These are phyloP conservation scores for Ennomos quercinarius DNA, from an alignment of 2,888 invertebrate species.

Conservation along the genomic window DNA sequence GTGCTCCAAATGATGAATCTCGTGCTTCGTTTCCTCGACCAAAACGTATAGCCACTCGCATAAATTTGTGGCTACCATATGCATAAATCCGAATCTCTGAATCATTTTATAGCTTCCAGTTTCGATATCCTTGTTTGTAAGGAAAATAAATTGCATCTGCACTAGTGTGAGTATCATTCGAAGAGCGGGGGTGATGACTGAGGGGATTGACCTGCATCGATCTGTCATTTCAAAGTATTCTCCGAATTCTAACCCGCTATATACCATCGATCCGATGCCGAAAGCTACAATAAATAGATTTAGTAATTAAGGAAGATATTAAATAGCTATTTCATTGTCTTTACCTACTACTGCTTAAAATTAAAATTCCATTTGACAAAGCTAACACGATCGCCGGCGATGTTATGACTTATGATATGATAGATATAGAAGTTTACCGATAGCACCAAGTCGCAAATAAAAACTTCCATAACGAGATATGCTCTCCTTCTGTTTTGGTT, in stretches of 20 bases:
- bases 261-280: conserved; percentile 89
- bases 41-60: conserved; percentile 97
- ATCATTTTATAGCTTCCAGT: conserved; percentile 88
- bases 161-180: conserved; percentile 94
- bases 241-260: conserved; percentile 89
- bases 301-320: too few species aligned
- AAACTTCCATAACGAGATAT: conserved; percentile 92
- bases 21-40: conserved; percentile 95
- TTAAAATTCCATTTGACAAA: too few species aligned
- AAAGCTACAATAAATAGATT: conserved; percentile 59
- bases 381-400: too few species aligned
- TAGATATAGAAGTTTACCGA: conserved; percentile 79
- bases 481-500: conserved; percentile 68
- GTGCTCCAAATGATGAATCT: conserved; percentile 90
- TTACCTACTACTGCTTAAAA: neutral
- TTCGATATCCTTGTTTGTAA: conserved; percentile 90
- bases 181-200: conserved; percentile 92
- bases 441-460: conserved; percentile 93
- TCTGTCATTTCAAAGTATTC: conserved; percentile 91
- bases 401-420: too few species aligned
- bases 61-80: conserved; percentile 96
- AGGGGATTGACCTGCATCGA: conserved; percentile 87
- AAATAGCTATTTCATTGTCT: too few species aligned
- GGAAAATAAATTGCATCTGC: conserved; percentile 97
- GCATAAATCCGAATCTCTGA: conserved; percentile 96